A percentile compares a stretch with the other conserved stretches of the same genome.
Conservation (phyloP, 2,888 invertebrate genomes). For the Rotaria macrura region DNA sequence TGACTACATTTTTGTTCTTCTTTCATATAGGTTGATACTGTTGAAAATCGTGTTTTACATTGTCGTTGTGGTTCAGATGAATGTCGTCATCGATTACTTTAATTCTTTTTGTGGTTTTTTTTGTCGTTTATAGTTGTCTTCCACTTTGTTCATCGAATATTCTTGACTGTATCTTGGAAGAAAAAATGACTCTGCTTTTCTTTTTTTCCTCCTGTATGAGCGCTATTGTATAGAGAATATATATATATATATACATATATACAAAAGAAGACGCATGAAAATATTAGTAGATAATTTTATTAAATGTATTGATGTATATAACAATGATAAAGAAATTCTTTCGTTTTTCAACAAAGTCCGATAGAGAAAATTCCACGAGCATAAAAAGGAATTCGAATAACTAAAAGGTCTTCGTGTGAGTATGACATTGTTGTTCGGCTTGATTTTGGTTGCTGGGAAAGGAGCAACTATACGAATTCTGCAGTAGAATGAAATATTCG, state of each 20-base stretch:
- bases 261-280: neutral
- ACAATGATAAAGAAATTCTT: too few species aligned
- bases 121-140: neutral
- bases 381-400: too few species aligned
- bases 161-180: neutral
- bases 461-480: too few species aligned
- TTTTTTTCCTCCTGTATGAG: neutral
- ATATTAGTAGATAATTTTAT: neutral
- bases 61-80: neutral
- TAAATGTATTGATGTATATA: too few species aligned
- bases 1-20: neutral
- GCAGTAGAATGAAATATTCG: too few species aligned
- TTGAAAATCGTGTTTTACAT: neutral
- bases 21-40: neutral
- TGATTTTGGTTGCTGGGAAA: too few species aligned
- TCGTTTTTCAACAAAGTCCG: too few species aligned
- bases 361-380: too few species aligned
- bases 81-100: conserved; percentile 3
- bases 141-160: neutral
- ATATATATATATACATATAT: too few species aligned
- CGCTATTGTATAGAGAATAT: neutral
- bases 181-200: neutral
- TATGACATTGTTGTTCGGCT: too few species aligned
- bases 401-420: too few species aligned
- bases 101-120: neutral